Conservation (phyloP, 2,888 invertebrate genomes). For the Corbicula japonica region DNA sequence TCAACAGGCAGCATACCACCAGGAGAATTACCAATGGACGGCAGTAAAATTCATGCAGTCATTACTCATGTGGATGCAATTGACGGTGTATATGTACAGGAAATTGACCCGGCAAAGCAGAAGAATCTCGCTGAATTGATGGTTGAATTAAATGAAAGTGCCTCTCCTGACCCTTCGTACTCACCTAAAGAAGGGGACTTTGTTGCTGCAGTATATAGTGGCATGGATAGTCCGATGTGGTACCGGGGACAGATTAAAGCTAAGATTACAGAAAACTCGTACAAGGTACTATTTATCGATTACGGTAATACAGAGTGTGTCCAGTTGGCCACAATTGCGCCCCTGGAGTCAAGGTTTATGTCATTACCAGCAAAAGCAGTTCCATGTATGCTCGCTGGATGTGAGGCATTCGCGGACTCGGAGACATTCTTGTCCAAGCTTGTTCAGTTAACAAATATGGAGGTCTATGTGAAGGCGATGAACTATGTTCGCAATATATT, state of each 20-base stretch:
- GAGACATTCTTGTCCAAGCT: constrained; percentile 31
- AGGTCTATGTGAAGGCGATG: constrained; percentile 40
- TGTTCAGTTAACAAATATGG: constrained; percentile 15
- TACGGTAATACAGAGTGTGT: constrained; percentile 91
- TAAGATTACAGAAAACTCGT: constrained; percentile 87
- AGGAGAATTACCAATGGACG: constrained; percentile 41
- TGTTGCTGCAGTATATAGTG: constrained; percentile 63
- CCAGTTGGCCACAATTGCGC: constrained; percentile 87
- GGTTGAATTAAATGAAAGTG: constrained; percentile 87
- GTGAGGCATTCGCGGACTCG: constrained; percentile 19
- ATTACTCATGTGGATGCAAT: constrained; percentile 42
- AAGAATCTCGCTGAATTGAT: constrained; percentile 86
- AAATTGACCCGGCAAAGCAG: constrained; percentile 86
- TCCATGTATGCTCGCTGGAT: constrained; percentile 54
- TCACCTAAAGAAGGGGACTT: constrained; percentile 62
- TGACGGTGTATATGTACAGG: constrained; percentile 89
- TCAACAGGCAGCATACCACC: constrained; percentile 1
- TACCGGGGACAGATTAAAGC: constrained; percentile 36
- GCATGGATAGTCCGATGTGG: constrained; percentile 38
- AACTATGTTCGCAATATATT: constrained; percentile 25
- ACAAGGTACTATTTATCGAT: constrained; percentile 89
- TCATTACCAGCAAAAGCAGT: constrained; percentile 53
- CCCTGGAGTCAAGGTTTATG: constrained; percentile 40
- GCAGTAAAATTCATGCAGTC: constrained; percentile 18
- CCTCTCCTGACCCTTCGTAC: constrained; percentile 23